These are phyloP conservation scores for Sebastes kiyomatsui DNA, from an alignment of 2,797 vertebrate genomes.

Conservation along the genomic window DNA sequence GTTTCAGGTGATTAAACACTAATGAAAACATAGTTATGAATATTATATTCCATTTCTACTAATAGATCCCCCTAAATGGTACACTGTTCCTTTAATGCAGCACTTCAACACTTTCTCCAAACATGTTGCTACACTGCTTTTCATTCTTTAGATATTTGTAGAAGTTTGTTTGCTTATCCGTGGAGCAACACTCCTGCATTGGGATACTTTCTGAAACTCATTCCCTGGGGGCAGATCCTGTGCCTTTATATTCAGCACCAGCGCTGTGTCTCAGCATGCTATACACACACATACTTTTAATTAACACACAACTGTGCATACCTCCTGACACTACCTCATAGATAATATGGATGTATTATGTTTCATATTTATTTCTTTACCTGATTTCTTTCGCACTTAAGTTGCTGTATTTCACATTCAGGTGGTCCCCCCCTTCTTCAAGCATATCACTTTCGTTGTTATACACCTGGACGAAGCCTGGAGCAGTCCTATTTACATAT, in stretches of 20 bases:
- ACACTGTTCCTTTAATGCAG: neutral
- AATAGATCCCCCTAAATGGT: no score
- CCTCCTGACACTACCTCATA: neutral
- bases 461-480: slow-evolving; percentile 87
- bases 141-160: slow-evolving; percentile 1
- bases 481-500: slow-evolving; percentile 76
- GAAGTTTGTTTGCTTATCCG: neutral
- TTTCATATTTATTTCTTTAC: slow-evolving; percentile 66
- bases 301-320: slow-evolving; percentile 1
- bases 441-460: slow-evolving; percentile 55
- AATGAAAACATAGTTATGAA: no score
- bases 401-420: slow-evolving; percentile 89
- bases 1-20: no score
- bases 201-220: slow-evolving; percentile 14
- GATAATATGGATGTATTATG: neutral
- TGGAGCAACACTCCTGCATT: slow-evolving; percentile 16
- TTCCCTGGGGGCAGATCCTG: slow-evolving; percentile 27
- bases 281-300: slow-evolving; percentile 14
- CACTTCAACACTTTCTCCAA: neutral
- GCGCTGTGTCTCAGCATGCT: slow-evolving; percentile 42
- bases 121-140: slow-evolving; percentile 27
- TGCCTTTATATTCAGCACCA: slow-evolving; percentile 11
- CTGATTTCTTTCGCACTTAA: slow-evolving; percentile 82
- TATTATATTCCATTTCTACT: no score
- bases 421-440: slow-evolving; percentile 42